A percentile compares a stretch with the other conserved stretches of the same genome.
phyloP scores from a whole-genome alignment of 2,113 vertebrate species.

The Atrichornis clamosus region DNA sequence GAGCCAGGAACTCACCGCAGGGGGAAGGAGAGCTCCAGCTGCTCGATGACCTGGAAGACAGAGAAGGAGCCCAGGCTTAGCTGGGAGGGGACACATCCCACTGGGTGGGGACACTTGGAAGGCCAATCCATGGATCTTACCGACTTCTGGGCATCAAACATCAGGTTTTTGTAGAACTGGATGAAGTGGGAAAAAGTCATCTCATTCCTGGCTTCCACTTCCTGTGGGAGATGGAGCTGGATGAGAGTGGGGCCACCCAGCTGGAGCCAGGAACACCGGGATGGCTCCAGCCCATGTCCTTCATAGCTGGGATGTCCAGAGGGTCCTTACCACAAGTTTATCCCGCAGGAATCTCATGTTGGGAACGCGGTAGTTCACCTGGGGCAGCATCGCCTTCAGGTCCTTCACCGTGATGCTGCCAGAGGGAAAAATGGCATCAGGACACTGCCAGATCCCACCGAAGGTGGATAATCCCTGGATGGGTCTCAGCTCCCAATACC shows the following conservation, averaged over 20 bases:
- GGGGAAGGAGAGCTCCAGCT: conserved; percentile 86
- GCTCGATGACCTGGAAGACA: conserved; percentile 80
- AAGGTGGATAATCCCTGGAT: background rate
- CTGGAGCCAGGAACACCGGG: accelerated
- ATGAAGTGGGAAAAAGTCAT: conserved; percentile 81
- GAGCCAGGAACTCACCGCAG: conserved; percentile 72
- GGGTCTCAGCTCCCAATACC: background rate
- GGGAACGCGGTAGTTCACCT: conserved; percentile 84
- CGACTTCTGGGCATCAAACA: conserved; percentile 85
- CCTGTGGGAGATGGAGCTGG: conserved; percentile 46
- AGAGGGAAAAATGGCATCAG: background rate
- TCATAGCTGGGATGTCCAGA: accelerated
- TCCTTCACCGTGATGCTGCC: conserved; percentile 83
- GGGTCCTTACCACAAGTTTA: conserved; percentile 78
- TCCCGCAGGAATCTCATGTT: conserved; percentile 86
- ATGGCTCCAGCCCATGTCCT: background rate
- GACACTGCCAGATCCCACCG: background rate
- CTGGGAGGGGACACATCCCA: accelerated
- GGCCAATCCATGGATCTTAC: conserved; percentile 56
- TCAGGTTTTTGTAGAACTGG: conserved; percentile 86
- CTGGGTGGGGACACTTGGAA: background rate
- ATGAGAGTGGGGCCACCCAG: accelerated
- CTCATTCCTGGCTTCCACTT: conserved; percentile 82
- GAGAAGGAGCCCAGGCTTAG: background rate
- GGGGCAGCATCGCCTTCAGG: conserved; percentile 83